Conservation (phyloP, 2,113 vertebrate genomes). For the Marmota monax region DNA sequence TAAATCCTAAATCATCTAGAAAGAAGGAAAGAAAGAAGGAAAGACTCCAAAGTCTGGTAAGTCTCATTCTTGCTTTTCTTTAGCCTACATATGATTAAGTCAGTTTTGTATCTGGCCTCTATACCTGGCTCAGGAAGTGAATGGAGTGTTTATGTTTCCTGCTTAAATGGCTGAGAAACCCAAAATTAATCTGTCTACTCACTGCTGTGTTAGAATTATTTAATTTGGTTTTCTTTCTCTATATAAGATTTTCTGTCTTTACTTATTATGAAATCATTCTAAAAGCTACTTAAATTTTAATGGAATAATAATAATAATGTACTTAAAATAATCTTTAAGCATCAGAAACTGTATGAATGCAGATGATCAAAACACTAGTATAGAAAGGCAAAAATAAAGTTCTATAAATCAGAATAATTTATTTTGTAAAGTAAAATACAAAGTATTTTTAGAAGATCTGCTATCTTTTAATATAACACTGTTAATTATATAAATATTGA, state of each 20-base stretch:
- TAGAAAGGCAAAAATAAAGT: neutral
- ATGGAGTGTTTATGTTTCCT: neutral
- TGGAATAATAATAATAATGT: neutral
- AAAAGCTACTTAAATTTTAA: slow-evolving; percentile 25
- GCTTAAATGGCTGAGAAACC: neutral
- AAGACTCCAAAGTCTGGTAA: neutral
- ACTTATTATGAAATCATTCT: neutral
- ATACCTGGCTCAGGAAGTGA: neutral
- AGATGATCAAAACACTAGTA: neutral
- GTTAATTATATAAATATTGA: neutral
- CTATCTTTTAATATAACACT: neutral
- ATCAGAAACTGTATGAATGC: neutral
- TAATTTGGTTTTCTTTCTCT: neutral
- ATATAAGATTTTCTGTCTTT: neutral
- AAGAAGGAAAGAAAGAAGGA: neutral
- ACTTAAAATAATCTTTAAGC: neutral
- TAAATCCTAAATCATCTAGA: neutral
- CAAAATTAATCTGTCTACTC: neutral
- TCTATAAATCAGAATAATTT: neutral
- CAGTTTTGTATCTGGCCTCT: neutral
- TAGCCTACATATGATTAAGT: neutral
- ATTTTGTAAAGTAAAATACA: neutral
- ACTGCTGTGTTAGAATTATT: neutral
- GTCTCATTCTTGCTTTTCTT: neutral
- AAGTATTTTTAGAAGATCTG: neutral